Evolutionary conservation across 2,888 invertebrate species (phyloP).

Genomic region (Eupithecia tripunctaria): DNA sequence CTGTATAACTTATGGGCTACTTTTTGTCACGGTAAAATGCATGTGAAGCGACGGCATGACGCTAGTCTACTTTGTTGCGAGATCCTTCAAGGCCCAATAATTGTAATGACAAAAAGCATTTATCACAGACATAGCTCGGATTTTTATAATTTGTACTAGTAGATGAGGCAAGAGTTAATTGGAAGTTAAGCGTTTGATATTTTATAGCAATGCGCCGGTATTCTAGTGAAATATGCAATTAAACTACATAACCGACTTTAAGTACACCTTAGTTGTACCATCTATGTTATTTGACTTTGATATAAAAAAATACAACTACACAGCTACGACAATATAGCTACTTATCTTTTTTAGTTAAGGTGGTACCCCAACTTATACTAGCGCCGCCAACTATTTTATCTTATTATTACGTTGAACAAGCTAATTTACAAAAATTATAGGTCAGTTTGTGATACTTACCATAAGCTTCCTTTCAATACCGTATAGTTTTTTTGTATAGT

Average conservation of each 20-base stretch:
- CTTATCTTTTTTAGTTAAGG: too few species aligned
- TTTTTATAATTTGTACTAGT: slow-evolving; percentile 26
- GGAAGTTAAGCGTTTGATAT: slow-evolving; percentile 27
- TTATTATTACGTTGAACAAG: too few species aligned
- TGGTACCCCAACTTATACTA: too few species aligned
- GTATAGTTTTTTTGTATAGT: too few species aligned
- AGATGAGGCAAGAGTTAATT: slow-evolving; percentile 25
- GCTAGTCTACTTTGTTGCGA: background rate
- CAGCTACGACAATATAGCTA: too few species aligned
- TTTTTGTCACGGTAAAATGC: background rate
- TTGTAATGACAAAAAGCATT: slow-evolving; percentile 24
- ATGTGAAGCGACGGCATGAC: background rate
- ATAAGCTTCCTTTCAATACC: too few species aligned
- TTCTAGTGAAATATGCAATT: slow-evolving; percentile 20
- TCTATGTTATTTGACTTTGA: background rate
- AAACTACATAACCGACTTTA: slow-evolving; percentile 9
- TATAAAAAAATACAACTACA: too few species aligned
- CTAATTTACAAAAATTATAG: too few species aligned
- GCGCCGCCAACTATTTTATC: too few species aligned
- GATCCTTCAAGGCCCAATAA: slow-evolving; percentile 8
- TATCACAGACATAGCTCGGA: slow-evolving; percentile 24
- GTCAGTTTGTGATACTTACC: too few species aligned
- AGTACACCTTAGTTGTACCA: background rate
- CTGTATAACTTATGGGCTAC: background rate
- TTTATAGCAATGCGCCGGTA: slow-evolving; percentile 23